phyloP scores from a whole-genome alignment of 2,888 invertebrate genomes.

The Pristionchus maxplancki region DNA sequence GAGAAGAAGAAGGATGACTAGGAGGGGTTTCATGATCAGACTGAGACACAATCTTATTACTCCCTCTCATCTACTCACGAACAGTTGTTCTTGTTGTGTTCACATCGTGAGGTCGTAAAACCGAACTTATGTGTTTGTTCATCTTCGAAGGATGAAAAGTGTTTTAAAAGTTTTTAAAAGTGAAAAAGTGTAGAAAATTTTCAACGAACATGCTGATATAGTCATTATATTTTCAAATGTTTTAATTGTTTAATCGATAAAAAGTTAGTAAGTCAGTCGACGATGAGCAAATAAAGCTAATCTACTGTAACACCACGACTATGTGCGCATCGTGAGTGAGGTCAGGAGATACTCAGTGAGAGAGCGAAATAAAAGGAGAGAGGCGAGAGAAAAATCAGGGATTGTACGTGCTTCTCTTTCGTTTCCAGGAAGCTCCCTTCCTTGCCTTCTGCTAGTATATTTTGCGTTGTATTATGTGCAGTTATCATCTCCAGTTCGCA shows the following conservation, averaged over 20 bases:
- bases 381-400: background rate
- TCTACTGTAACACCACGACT: background rate
- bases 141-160: background rate
- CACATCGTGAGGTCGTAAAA: conserved; percentile 5
- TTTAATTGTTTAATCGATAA: background rate
- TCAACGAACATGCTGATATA: background rate
- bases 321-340: background rate
- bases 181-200: too few species aligned
- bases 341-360: too few species aligned
- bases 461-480: background rate
- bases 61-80: background rate
- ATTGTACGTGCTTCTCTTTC: conserved; percentile 20
- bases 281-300: too few species aligned
- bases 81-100: conserved; percentile 29
- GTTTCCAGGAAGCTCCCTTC: background rate
- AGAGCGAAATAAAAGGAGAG: too few species aligned
- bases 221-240: background rate
- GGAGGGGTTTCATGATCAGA: background rate
- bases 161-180: too few species aligned
- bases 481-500: background rate
- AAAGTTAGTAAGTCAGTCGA: background rate
- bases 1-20: conserved; percentile 5
- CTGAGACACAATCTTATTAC: background rate
- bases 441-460: background rate
- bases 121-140: background rate